Evolutionary conservation across 2,888 invertebrate genomes (phyloP).

Genomic region (Hypomecis atomaria): DNA sequence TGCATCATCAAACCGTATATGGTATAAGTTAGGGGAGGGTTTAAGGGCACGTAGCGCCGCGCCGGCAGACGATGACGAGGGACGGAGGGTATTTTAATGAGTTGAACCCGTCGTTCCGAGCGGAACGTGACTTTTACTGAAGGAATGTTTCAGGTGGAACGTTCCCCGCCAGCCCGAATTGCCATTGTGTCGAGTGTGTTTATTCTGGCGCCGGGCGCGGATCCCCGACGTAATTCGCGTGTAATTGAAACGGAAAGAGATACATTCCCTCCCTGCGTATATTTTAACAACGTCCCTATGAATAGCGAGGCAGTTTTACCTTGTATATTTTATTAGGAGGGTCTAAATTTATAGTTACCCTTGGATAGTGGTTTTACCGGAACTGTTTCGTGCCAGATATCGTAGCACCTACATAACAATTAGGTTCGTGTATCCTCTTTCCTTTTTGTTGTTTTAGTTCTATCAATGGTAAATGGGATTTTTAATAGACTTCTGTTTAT

Average conservation of each 20-base stretch:
- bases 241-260: slow-evolving; percentile 34
- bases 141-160: slow-evolving; percentile 31
- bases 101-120: slow-evolving; percentile 24
- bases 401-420: slow-evolving; percentile 4
- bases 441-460: neutral
- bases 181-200: slow-evolving; percentile 21
- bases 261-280: slow-evolving; percentile 22
- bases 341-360: slow-evolving; percentile 29
- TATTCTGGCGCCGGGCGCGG: slow-evolving; percentile 18
- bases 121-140: slow-evolving; percentile 32
- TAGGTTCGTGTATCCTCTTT: slow-evolving; percentile 1
- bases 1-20: slow-evolving; percentile 21
- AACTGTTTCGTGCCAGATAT: slow-evolving; percentile 13
- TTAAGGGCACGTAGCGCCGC: slow-evolving; percentile 21
- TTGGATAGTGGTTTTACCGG: slow-evolving; percentile 20
- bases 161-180: slow-evolving; percentile 21
- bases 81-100: slow-evolving; percentile 32
- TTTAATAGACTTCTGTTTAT: neutral
- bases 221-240: slow-evolving; percentile 27
- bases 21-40: slow-evolving; percentile 14
- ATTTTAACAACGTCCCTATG: slow-evolving; percentile 17
- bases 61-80: slow-evolving; percentile 18
- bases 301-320: slow-evolving; percentile 19
- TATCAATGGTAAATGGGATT: neutral
- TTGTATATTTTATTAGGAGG: slow-evolving; percentile 30